These are phyloP conservation scores for Porites australiensis DNA, from an alignment of 64 coral and sea anemone species.

Conservation along the genomic window DNA sequence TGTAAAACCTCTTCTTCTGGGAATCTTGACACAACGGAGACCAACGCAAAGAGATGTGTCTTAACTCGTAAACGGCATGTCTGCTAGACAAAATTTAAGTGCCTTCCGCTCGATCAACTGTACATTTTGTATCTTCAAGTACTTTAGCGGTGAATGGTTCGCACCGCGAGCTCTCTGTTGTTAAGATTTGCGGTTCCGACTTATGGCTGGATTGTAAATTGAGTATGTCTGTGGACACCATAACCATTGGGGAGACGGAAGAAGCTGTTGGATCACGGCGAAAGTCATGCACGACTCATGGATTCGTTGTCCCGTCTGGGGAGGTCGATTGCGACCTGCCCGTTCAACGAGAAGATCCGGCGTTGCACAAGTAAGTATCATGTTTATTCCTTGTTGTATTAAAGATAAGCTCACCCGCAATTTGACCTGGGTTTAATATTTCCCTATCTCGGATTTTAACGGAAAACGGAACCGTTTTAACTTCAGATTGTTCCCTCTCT, in stretches of 20 bases:
- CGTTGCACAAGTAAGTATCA: not conserved
- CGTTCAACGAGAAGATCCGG: conserved; percentile 4
- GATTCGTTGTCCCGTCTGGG: conserved; percentile 6
- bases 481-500: too few species aligned
- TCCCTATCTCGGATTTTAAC: not conserved
- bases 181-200: conserved; percentile 24
- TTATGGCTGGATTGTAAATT: conserved; percentile 38
- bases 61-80: not conserved
- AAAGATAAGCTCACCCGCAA: not conserved
- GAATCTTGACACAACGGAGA: not conserved
- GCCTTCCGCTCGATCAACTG: not conserved
- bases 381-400: conserved; percentile 11
- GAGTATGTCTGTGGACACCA: conserved; percentile 21
- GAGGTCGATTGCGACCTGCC: conserved; percentile 14
- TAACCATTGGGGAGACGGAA: not conserved
- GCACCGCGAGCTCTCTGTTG: not conserved
- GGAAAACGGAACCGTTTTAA: not conserved
- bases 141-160: conserved; percentile 11
- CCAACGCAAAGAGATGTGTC: not conserved
- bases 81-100: not conserved
- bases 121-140: conserved; percentile 22
- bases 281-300: not conserved
- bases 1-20: not conserved
- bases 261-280: not conserved
- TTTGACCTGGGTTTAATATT: not conserved